These are phyloP conservation scores for Sebastes oblongus DNA, from an alignment of 2,797 vertebrate species.

Conservation along the genomic window DNA sequence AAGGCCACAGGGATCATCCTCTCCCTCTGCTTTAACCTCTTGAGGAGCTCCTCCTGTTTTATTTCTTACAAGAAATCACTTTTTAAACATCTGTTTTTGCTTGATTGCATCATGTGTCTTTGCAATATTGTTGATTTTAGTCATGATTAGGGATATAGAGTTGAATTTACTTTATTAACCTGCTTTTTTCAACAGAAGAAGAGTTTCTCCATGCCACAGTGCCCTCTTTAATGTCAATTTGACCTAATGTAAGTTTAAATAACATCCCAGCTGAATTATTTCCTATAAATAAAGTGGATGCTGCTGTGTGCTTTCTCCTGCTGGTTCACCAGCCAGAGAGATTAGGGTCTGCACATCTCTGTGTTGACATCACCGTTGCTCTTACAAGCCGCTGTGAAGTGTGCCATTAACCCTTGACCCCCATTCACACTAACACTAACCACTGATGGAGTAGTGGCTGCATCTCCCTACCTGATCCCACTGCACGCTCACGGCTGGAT, in stretches of 20 bases:
- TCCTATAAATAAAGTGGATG: neutral
- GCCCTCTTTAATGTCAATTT: neutral
- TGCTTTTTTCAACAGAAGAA: neutral
- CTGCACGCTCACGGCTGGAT: slow-evolving; percentile 17
- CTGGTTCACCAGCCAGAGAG: slow-evolving; percentile 2
- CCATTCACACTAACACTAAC: slow-evolving; percentile 17
- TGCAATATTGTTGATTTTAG: neutral
- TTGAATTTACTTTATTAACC: neutral
- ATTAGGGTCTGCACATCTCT: slow-evolving; percentile 25
- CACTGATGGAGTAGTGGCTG: neutral
- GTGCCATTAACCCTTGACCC: slow-evolving; percentile 58
- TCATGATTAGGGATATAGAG: neutral
- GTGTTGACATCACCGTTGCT: slow-evolving; percentile 10
- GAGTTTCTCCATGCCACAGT: neutral
- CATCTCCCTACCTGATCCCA: slow-evolving; percentile 1
- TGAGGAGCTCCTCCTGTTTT: neutral
- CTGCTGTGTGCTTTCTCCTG: neutral
- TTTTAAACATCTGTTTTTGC: neutral
- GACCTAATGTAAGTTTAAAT: neutral
- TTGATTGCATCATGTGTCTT: neutral
- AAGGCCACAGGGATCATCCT: slow-evolving; percentile 26
- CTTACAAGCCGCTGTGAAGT: slow-evolving; percentile 9
- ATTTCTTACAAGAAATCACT: neutral
- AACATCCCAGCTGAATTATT: neutral
- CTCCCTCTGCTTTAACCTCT: neutral